These are phyloP conservation scores for Zalophus californianus DNA, from an alignment of 2,797 vertebrate species.

Conservation along the genomic window DNA sequence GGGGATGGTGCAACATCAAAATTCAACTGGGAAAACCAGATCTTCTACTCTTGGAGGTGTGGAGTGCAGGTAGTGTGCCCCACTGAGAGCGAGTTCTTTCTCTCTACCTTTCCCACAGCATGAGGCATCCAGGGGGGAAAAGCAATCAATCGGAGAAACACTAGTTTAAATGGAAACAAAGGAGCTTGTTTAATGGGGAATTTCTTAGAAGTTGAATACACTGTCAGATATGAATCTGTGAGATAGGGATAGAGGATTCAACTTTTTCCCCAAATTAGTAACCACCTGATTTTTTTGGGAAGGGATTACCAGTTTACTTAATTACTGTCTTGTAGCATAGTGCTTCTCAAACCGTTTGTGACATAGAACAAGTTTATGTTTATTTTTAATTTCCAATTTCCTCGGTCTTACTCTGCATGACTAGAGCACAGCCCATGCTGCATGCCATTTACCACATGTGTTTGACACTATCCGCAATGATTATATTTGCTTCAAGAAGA, in stretches of 20 bases:
- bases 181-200: neutral
- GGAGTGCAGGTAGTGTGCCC: neutral
- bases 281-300: neutral
- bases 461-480: neutral
- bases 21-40: slow-evolving; percentile 34
- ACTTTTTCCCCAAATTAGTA: neutral
- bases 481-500: neutral
- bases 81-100: neutral
- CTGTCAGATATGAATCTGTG: neutral
- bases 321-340: neutral
- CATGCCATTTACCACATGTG: neutral
- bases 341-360: neutral
- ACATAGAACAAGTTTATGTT: neutral
- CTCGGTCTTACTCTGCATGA: neutral
- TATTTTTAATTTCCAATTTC: neutral
- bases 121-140: neutral
- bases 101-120: neutral
- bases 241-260: neutral
- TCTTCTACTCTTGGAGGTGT: neutral
- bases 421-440: neutral
- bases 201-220: neutral
- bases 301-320: neutral
- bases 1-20: neutral
- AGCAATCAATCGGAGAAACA: neutral
- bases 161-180: neutral